Evolutionary conservation across 1,140 invertebrate species (phyloP), one percentile per base, ranked within the genome.

Genomic region (Amyelois transitella): DNA sequence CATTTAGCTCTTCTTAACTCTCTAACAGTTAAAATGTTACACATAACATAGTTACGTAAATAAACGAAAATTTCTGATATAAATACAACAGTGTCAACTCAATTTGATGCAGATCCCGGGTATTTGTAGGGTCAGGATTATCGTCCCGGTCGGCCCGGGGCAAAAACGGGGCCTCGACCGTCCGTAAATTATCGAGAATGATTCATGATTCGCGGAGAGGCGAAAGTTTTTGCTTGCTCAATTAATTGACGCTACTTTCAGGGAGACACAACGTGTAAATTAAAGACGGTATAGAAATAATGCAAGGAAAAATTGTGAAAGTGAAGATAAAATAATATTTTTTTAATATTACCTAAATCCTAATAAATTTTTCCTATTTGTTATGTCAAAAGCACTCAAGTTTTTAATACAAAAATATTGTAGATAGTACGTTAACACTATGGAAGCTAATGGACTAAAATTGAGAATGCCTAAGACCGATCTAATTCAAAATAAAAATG

Each of bases 61-160:
- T 14, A 38, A 38, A 4, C 17, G 12, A 38, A 38, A 3, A 14
- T 38, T 2, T 38, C 32, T 8, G 32, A 38, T 14, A 14, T 38
- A 38, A 10, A 32, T 45, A 53, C 18, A 38, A 38, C 32, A 38
- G 63, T 60, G 47, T 55, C 62, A 64, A 51, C 53, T 57, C 52
- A 55, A 57, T 56, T 58, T 66, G 62, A 64, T 59, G 61, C 62
- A 69, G 64, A 65, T 66, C 71, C 62, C 62, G 62, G 55, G 51
- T 64, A 69, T 70, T 71, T 68, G 65, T 71, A 57, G 61, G 60
- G 22, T 51, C 69, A 25, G 67, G 72, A 72, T 72, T 75, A 72
- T 72, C 72, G 64, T 72, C 66, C 67, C 72, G 62, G 60, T 38
- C 17, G 19, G 59, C 69, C 72, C 65, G 50, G 58, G 72, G 71